Base-by-base conservation (phyloP, 2,888 invertebrate genomes). In the Pasiphila rectangulata region DNA sequence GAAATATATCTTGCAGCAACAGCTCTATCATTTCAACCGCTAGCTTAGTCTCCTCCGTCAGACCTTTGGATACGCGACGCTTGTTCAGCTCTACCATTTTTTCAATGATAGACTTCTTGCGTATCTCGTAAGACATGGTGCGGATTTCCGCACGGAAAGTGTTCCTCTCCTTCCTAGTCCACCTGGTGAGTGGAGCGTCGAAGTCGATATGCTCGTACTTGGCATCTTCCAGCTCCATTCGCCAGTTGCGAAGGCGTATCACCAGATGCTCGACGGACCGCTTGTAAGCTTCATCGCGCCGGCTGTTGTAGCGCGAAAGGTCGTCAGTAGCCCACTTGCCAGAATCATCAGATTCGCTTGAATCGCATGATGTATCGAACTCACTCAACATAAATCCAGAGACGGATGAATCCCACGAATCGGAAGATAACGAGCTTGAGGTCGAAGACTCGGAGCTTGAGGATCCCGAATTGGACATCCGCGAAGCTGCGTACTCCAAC, bases 1-100 rank as follows among this genome's bases (percentile, higher is more conserved):
- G 24, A 37, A 37, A 42, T n/a, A 41, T 41, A 1, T 47, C 36
- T 23, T 41, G 32, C 6, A 47, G 19, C 24, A 41, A 12, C 15
- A 41, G 16, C n/a, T 46, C 40, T 9, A 29, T 7, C 40, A 46
- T 10, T 40, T 46, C 19, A 0, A 29, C 17, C 1, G 23, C 36
- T 23, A 46, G 40, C 17, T 30, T 41, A 19, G 19, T 35, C 24
- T 46, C 30, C 9, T 15, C 17, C 0, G 23, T 27, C 2, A 20
- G 4, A 0, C 7, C 10, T 7, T 15, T 29, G 15, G 23, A 21
- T 9, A 9, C 16, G 3, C 30, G 10, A 17, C n/a, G 2, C 17
- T 24, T 7, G 21, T 36, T 46, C 1, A 41, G 23, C 1, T 36
- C 24, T 1, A 23, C 5, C 36, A 41, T 36, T 29, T 24, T 40